These are phyloP conservation scores for Meles meles DNA, from an alignment of 2,113 vertebrate species.

Conservation along the genomic window DNA sequence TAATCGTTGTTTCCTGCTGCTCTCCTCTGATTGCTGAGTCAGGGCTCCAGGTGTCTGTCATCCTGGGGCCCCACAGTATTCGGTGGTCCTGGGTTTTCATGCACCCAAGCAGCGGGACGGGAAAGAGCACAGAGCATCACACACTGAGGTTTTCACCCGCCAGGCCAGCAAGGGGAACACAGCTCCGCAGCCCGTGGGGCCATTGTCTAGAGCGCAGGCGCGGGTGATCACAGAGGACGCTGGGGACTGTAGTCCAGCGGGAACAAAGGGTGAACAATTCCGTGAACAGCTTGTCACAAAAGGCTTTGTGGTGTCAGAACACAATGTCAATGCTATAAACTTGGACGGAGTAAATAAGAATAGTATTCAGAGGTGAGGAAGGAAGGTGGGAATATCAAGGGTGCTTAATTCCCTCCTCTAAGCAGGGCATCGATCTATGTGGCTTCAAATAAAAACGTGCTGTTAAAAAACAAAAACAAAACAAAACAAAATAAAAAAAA, in stretches of 20 bases:
- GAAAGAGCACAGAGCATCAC: background rate
- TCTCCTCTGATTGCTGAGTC: background rate
- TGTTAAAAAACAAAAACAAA: background rate
- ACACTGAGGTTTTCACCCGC: background rate
- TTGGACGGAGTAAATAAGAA: background rate
- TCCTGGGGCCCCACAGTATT: background rate
- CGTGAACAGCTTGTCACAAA: background rate
- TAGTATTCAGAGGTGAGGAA: background rate
- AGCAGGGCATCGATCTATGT: background rate
- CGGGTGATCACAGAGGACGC: background rate
- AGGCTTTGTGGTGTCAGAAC: background rate
- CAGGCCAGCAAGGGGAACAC: background rate
- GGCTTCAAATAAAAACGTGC: background rate
- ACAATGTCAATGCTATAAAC: background rate
- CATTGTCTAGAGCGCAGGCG: fast-evolving
- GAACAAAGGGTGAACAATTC: background rate
- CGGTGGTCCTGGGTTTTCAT: background rate
- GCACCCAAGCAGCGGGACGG: background rate
- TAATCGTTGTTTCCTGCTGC: background rate
- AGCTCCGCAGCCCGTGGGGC: fast-evolving
- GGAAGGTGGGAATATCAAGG: background rate
- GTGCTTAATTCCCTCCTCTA: background rate
- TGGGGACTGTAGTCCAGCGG: background rate
- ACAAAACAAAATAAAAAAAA: too few species aligned
- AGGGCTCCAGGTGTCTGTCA: background rate